Evolutionary conservation across 2,888 invertebrate species (phyloP).

Genomic region (Clepsis dumicolana): DNA sequence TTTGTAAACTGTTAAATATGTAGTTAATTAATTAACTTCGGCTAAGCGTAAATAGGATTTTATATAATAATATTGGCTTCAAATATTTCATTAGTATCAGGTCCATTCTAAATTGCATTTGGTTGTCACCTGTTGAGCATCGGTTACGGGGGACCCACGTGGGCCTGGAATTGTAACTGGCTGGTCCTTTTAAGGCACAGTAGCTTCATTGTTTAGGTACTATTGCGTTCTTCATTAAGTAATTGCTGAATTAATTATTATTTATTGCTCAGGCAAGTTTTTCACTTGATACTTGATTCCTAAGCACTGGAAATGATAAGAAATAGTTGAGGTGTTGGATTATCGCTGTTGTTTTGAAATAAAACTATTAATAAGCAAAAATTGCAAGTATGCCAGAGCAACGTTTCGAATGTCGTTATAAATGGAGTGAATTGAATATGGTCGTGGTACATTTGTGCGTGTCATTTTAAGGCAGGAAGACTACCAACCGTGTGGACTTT

Average conservation of each 20-base stretch:
- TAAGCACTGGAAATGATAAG: neutral
- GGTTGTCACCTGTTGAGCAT: neutral
- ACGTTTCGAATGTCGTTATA: constrained; percentile 9
- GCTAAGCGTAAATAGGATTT: neutral
- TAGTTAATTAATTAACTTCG: neutral
- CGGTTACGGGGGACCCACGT: neutral
- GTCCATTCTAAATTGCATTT: neutral
- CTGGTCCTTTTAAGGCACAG: neutral
- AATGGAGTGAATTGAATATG: constrained; percentile 12
- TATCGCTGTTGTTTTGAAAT: neutral
- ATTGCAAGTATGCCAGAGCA: neutral
- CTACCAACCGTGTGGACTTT: neutral
- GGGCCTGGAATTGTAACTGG: neutral
- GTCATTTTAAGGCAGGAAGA: constrained; percentile 1
- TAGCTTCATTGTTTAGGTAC: neutral
- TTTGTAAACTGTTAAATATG: neutral
- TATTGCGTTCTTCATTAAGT: neutral
- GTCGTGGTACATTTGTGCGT: neutral
- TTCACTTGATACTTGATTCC: neutral
- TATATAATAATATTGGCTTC: neutral
- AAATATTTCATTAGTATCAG: neutral
- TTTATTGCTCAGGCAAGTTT: neutral
- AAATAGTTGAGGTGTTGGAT: constrained; percentile 10
- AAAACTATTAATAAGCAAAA: neutral
- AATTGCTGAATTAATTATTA: neutral